A percentile compares a stretch with the other conserved stretches of the same genome.
phyloP scores from a whole-genome alignment of 30 jellyfish, hydroid and myxozoan species.

The Aurelia sp. region DNA sequence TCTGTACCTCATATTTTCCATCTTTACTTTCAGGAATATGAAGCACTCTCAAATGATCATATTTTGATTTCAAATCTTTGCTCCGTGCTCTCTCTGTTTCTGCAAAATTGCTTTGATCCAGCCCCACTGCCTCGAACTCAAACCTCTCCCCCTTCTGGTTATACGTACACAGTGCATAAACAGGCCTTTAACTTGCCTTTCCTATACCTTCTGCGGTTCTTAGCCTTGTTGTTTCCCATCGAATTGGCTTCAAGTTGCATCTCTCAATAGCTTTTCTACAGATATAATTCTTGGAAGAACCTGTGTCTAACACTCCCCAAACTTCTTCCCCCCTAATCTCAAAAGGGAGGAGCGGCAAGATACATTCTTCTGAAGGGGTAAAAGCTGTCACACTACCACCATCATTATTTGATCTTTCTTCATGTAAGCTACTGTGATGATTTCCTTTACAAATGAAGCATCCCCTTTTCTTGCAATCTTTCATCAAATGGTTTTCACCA shows the following conservation, averaged over 20 bases:
- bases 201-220: neutral
- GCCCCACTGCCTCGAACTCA: constrained; percentile 35
- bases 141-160: constrained; percentile 33
- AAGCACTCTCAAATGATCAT: constrained; percentile 47
- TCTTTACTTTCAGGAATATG: constrained; percentile 50
- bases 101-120: constrained; percentile 43
- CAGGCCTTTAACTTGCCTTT: constrained; percentile 28
- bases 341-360: no score
- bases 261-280: no score
- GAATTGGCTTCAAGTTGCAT: no score
- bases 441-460: constrained; percentile 52
- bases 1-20: constrained; percentile 49
- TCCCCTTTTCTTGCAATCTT: constrained; percentile 47
- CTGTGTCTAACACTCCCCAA: no score
- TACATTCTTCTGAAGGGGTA: no score
- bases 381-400: no score
- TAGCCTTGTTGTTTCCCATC: no score
- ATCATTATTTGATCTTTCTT: constrained; percentile 40
- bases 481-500: constrained; percentile 46
- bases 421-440: constrained; percentile 62
- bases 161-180: constrained; percentile 22
- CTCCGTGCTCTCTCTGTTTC: constrained; percentile 29
- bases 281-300: no score
- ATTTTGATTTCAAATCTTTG: constrained; percentile 35
- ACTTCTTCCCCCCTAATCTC: no score